Evolutionary conservation across 2,113 vertebrate genomes (phyloP).

Genomic region (Anthoscopus minutus): DNA sequence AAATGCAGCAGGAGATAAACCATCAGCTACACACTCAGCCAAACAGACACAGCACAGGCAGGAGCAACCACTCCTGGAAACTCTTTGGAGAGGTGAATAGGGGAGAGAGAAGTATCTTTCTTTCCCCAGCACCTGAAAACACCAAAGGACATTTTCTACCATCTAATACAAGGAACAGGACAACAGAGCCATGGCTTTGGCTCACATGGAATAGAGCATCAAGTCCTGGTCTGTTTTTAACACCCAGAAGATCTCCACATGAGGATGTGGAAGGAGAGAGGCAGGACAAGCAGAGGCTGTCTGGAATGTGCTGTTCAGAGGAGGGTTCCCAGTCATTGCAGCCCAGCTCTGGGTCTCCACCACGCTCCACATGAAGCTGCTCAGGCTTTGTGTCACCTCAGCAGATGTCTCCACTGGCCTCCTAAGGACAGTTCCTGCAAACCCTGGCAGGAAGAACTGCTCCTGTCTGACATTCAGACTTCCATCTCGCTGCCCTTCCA

Average conservation of each 20-base stretch:
- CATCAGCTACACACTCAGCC: background rate
- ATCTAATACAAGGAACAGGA: background rate
- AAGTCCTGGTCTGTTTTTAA: background rate
- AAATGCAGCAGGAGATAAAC: background rate
- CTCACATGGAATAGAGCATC: background rate
- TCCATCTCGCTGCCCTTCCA: background rate
- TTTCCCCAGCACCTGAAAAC: background rate
- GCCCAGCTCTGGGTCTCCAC: background rate
- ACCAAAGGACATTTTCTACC: background rate
- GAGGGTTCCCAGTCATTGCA: background rate
- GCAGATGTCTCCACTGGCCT: accelerated
- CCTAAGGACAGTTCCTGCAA: background rate
- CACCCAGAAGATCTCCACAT: background rate
- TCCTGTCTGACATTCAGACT: background rate
- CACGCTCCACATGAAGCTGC: background rate
- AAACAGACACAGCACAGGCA: background rate
- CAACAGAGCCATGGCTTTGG: background rate
- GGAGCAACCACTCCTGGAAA: background rate
- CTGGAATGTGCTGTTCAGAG: background rate
- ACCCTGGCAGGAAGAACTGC: background rate
- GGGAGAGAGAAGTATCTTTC: background rate
- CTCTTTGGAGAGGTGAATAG: accelerated
- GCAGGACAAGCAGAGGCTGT: background rate
- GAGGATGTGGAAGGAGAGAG: background rate
- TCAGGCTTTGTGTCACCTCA: background rate